Base-by-base conservation (phyloP, 2,113 vertebrate genomes). In the Microcebus lehilahytsara region DNA sequence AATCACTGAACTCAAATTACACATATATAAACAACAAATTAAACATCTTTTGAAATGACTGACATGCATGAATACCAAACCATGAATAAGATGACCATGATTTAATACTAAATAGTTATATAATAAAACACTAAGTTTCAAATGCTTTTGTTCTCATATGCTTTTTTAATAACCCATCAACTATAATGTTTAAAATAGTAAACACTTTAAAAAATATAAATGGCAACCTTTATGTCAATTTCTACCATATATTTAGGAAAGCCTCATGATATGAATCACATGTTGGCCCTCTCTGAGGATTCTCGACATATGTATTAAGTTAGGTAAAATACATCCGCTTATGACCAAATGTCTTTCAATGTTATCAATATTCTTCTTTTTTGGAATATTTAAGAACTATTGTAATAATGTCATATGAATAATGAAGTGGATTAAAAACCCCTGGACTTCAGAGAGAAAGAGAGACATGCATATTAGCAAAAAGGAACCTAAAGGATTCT, bases 1-100 rank as follows among this genome's bases (percentile, higher is more conserved):
- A 91, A 83, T 84, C 1, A 75, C 42, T 92, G 88, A 84, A 37
- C n/a, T 94, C 93, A 93, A 96, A 95, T 85, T 91, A 74, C 51
- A 3, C 72, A 40, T 78, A 22, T 9, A 62, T 69, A 78, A 93
- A 86, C 27, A 79, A 85, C 23, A 91, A 27, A 85, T 85, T 80
- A 85, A 83, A 85, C 12, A 91, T 90, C 37, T 86, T 95, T 83
- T 93, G 34, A 96, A 77, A 86, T 88, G 80, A 90, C 5, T 93
- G 62, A 42, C 30, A 80, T 74, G 34, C 49, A 83, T 95, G 58
- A 66, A 89, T 89, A 89, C 30, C 49, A 95, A 96, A 91, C 27
- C 10, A 74, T 37, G 89, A 85, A 34, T 93, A 97, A 80, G 22
- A 79, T 34, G 30, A 79, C 62, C 13, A 60, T 95, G 60, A 91